Base-by-base conservation (phyloP, 2,113 vertebrate species). In the Piaya cayana region DNA sequence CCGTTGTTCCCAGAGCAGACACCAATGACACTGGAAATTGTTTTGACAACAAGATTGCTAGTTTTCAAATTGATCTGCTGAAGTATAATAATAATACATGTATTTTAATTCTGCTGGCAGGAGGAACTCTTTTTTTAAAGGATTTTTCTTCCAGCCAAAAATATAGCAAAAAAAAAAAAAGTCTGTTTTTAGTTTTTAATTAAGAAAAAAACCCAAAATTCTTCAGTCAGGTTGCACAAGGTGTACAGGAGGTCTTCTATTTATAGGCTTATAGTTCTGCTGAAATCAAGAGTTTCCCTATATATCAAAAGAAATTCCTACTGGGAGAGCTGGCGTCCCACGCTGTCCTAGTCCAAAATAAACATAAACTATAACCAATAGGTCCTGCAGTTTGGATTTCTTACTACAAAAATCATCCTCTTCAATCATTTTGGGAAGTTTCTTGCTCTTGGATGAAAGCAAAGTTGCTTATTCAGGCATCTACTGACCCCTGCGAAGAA, bases 11-110 rank as follows among this genome's bases (percentile, higher is more conserved):
- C 30, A 15, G 78, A 81, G 60, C 59, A 55, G 65, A 93, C 37
- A 77, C 22, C 36, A 71, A 27, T 64, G 80, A 82, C 59, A 80
- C 23, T 76, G 70, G 63, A 86, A 95, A 85, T 85, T 82, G 67
- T 93, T 96, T 88, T 80, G 80, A 83, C 82, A 90, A 69, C 79
- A 89, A 93, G 75, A 88, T 82, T 7, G 1, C 62, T 86, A n/a
- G 77, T 59, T 94, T 93, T 92, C 74, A 81, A 77, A 75, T 77
- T 63, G 47, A 88, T 86, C 26, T 92, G 6, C 45, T 65, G 65
- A 82, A 82, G 39, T 58, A 49, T 23, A 49, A 49, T 49, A 72
- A 49, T 69, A 86, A 77, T 60, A 69, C 11, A 29, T 47, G 5
- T 36, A 34, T 89, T 64, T 89, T 89, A 25, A 72, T 56, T 76